Conservation (phyloP, 2,888 invertebrate genomes). For the Melinopterus prodromus region DNA sequence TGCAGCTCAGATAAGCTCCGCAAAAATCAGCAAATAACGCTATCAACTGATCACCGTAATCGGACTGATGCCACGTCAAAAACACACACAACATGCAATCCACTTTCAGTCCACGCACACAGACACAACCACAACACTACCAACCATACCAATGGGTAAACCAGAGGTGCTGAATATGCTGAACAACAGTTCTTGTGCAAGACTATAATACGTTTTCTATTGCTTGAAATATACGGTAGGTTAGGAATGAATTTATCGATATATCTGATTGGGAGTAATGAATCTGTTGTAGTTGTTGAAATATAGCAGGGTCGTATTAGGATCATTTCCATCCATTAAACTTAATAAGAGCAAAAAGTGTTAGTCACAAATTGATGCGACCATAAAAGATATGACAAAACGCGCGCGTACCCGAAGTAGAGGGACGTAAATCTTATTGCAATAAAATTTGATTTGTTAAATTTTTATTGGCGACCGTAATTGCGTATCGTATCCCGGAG, state of each 20-base stretch:
- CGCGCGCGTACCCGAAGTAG: constrained; percentile 28
- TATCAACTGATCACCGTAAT: constrained; percentile 4
- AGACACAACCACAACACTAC: not conserved
- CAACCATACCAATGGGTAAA: not conserved
- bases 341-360: constrained; percentile 20
- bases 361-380: constrained; percentile 21
- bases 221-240: not conserved
- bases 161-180: too few relatives aligned
- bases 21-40: not conserved
- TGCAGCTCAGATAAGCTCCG: constrained; percentile 13
- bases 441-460: constrained; percentile 39
- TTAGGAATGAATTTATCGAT: not conserved
- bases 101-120: not conserved
- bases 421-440: constrained; percentile 33
- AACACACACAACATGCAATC: not conserved
- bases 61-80: not conserved
- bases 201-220: too few relatives aligned
- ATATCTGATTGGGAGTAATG: not conserved
- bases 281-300: not conserved
- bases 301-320: constrained; percentile 14
- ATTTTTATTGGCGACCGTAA: constrained; percentile 36
- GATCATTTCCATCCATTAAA: constrained; percentile 20
- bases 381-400: constrained; percentile 34
- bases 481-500: constrained; percentile 27
- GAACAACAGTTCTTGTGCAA: too few relatives aligned